Evolutionary conservation across 92 coral and sea anemone genomes (phyloP), one percentile per base, ranked within the genome.

Genomic region (Heliopora coerulea): DNA sequence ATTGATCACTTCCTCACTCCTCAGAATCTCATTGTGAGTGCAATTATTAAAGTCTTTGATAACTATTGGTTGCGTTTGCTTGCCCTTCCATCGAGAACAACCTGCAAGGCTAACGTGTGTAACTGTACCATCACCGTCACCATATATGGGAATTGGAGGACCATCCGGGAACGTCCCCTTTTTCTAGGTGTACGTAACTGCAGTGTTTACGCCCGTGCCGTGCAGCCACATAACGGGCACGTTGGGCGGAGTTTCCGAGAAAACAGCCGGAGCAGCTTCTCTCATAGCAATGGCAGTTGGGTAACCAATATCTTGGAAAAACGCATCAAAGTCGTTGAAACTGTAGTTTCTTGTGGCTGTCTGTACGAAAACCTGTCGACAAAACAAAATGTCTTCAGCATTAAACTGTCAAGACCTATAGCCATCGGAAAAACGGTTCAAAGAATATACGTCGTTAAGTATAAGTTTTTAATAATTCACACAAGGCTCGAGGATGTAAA

Each of bases 111-210:
- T 93, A 39, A 78, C 75, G 12, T 73, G 56, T 23, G 86, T 86
- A 8, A 93, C 98, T 0, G 98, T 93, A 0, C 98, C 98, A 57
- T 93, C 98, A 0, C 98, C 98, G 73, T 93, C 91, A 57, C 96
- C 95, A 49, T 59, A 72, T 18, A 52, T 28, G 0, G 88, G 85
- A 30, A 81, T 39, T 2, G 98, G 96, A 44, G 85, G 91, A 0
- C 91, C 85, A 66, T 93, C 98, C 3, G 98, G 98, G 79, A 93
- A 93, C 34, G 88, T 74, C 2, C 91, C 93, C 28, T 41, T 48
- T 0, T 67, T 46, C 50, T 87, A 93, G 18, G 68, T 59, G 62
- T 90, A 93, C 60, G 76, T 50, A 67, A 83, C 89, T 0, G 98
- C 96, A 1, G 98, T 93, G 9, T 86, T 64, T 0, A 93, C 83